phyloP scores from a whole-genome alignment of 92 coral and sea anemone genomes.

The Desmophyllum pertusum region DNA sequence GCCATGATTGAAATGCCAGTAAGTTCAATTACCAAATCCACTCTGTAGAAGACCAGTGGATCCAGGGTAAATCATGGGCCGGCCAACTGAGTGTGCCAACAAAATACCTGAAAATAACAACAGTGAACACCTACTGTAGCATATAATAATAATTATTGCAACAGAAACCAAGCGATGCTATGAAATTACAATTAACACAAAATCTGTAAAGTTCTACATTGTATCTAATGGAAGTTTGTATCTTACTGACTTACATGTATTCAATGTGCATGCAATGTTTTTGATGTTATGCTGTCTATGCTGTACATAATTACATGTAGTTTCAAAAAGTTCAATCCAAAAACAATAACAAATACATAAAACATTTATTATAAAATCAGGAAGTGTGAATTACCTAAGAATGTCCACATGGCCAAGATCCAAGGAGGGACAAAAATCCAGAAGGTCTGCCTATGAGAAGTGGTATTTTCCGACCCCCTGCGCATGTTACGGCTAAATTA shows the following conservation, averaged over 20 bases:
- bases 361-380: neutral
- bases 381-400: slow-evolving; percentile 50
- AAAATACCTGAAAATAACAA: slow-evolving; percentile 63
- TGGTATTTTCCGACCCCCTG: slow-evolving; percentile 11
- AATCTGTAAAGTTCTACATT: too few species aligned
- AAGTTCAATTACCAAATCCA: slow-evolving; percentile 71
- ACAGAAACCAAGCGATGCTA: neutral
- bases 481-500: slow-evolving; percentile 3
- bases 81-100: slow-evolving; percentile 87
- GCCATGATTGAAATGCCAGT: neutral
- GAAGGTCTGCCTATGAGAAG: slow-evolving; percentile 46
- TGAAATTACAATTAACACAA: neutral
- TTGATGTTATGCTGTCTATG: too few species aligned
- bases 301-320: too few species aligned
- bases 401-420: slow-evolving; percentile 71
- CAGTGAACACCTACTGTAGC: neutral
- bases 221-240: too few species aligned
- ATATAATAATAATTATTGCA: too few species aligned
- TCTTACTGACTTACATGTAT: too few species aligned
- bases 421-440: slow-evolving; percentile 53
- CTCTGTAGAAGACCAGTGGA: slow-evolving; percentile 82
- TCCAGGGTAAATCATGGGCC: slow-evolving; percentile 94
- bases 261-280: too few species aligned
- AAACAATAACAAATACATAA: neutral
- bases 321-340: neutral